These are phyloP conservation scores for Aspiorhynchus laticeps DNA, from an alignment of 2,113 vertebrate genomes.

Conservation along the genomic window DNA sequence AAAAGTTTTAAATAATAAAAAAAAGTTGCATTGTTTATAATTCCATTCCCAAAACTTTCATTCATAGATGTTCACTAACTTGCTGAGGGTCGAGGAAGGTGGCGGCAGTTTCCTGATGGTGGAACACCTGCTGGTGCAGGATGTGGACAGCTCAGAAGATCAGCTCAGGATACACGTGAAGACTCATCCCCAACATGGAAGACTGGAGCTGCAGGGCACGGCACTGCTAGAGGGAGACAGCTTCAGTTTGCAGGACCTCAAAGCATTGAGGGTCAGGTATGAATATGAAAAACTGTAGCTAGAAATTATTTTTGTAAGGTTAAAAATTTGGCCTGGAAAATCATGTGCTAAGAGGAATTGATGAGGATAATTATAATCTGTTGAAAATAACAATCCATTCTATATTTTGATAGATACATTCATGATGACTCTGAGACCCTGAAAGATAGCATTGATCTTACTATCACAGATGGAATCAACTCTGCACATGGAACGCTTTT, in stretches of 20 bases:
- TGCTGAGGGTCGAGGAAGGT: slow-evolving; percentile 74
- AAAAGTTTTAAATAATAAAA: not conserved
- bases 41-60: not conserved
- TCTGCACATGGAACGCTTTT: slow-evolving; percentile 76
- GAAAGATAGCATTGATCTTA: slow-evolving; percentile 79
- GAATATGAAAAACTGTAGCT: not conserved
- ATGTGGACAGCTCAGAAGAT: slow-evolving; percentile 72
- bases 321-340: not conserved
- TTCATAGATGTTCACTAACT: slow-evolving; percentile 76
- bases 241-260: slow-evolving; percentile 70
- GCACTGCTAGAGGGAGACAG: slow-evolving; percentile 59
- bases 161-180: slow-evolving; percentile 67
- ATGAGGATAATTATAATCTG: not conserved
- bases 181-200: slow-evolving; percentile 57
- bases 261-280: slow-evolving; percentile 67
- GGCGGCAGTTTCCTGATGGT: slow-evolving; percentile 67
- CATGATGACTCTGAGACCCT: slow-evolving; percentile 88
- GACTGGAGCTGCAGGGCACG: slow-evolving; percentile 66
- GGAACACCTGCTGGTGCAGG: slow-evolving; percentile 74
- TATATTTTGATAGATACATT: slow-evolving; percentile 77
- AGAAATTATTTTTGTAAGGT: not conserved
- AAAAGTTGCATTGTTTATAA: too few species aligned
- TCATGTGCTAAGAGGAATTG: not conserved
- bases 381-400: not conserved
- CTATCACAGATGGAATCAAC: slow-evolving; percentile 86